Conservation (phyloP, 2,797 vertebrate species). For the Notoglanidium macrostoma region DNA sequence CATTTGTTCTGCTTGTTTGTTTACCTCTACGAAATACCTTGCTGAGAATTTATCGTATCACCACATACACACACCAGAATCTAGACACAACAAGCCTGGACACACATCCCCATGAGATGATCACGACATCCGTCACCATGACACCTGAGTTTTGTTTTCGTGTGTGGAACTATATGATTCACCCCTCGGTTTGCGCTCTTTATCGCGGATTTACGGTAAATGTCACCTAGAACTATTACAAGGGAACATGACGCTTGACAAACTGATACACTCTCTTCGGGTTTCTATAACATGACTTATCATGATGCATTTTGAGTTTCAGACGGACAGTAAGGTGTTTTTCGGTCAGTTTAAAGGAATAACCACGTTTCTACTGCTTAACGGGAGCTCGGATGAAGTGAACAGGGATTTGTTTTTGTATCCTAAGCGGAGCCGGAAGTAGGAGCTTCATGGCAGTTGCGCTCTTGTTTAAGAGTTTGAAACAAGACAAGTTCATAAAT, state of each 20-base stretch:
- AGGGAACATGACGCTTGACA: slow-evolving; percentile 22
- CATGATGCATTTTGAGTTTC: background rate
- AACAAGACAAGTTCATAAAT: slow-evolving; percentile 24
- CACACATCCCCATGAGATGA: background rate
- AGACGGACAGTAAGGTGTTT: background rate
- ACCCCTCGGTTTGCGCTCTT: slow-evolving; percentile 11
- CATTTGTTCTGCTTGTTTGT: background rate
- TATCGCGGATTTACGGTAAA: slow-evolving; percentile 28
- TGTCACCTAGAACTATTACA: slow-evolving; percentile 13
- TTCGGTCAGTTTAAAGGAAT: background rate
- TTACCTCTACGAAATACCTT: background rate
- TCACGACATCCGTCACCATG: background rate
- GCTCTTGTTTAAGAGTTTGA: slow-evolving; percentile 70
- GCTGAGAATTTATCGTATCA: background rate
- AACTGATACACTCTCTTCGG: background rate
- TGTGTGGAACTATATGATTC: background rate
- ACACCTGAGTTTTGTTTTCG: background rate
- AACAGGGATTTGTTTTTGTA: slow-evolving; percentile 47
- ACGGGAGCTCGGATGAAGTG: background rate
- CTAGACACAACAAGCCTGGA: background rate
- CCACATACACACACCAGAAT: background rate
- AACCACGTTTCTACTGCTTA: background rate
- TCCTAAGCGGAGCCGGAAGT: slow-evolving; percentile 75
- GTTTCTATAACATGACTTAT: background rate
- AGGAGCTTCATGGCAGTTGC: slow-evolving; percentile 47